Evolutionary conservation across 2,113 vertebrate genomes (phyloP), one percentile per base, ranked within the genome.

Genomic region (Hyaena hyaena): DNA sequence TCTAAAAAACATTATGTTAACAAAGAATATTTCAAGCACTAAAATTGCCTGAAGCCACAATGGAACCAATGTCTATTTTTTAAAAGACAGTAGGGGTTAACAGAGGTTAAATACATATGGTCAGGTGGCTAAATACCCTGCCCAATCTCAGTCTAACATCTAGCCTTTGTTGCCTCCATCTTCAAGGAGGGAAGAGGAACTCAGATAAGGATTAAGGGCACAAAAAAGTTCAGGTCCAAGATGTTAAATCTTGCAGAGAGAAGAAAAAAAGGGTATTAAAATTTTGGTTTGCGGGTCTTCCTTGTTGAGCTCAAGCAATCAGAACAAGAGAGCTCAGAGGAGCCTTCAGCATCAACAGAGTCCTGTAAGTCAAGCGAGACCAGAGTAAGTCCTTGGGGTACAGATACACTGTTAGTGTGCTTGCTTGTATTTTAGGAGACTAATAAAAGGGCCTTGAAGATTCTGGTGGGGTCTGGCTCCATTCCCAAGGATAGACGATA

Each of bases 1-100:
- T 97, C 68, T 77, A 95, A 96, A 96, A 84, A 84, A 89, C 63
- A 84, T 63, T 93, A 82, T 76, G 58, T 80, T 97, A 97, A 93
- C 81, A 81, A 88, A 95, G 63, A 97, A 92, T 73, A 76, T 48
- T 79, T 80, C 66, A 91, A 35, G 21, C 92, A 96, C 11, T 81
- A 91, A 96, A 85, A 89, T 48, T 5, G 3, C 63, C 55, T 68
- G 45, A 85, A 93, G 53, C 45, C 33, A 86, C 85, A 66, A 21
- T 93, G 73, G 91, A 96, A 39, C 31, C 43, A 77, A 28, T 61
- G 31, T 84, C 33, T 84, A 80, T 93, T 61, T 95, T 71, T 24
- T 17, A 85, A 91, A 80, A 17, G 15, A 43, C 31, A 48, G 76
- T 9, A 6, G 26, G 24, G 19, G 10, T 1, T 81, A 86, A 58